phyloP scores from a whole-genome alignment of 2,113 vertebrate genomes.

The Anoura caudifer region DNA sequence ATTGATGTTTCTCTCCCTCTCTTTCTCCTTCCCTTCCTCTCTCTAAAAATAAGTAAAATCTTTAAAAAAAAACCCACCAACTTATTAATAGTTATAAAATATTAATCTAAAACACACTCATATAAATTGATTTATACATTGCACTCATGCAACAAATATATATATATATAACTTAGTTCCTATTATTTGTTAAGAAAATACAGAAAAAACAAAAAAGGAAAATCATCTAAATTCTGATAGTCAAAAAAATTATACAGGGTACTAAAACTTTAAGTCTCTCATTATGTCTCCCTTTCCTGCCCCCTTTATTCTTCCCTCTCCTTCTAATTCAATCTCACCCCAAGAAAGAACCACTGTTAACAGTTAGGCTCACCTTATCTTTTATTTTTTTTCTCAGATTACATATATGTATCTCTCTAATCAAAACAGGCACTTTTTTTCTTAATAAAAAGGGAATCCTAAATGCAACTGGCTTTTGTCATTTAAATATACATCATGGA shows the following conservation, averaged over 20 bases:
- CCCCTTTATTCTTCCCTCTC: not conserved
- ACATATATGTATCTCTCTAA: not conserved
- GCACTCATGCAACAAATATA: not conserved
- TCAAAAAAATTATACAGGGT: not conserved
- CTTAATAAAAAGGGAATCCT: not conserved
- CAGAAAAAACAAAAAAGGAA: not conserved
- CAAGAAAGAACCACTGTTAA: not conserved
- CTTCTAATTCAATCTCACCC: not conserved
- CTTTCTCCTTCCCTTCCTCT: too few species aligned
- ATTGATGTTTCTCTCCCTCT: too few species aligned
- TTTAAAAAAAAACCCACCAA: too few species aligned
- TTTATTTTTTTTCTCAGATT: not conserved
- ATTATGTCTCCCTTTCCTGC: not conserved
- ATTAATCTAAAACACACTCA: not conserved
- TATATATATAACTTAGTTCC: not conserved
- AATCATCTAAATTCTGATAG: not conserved
- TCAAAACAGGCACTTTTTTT: not conserved
- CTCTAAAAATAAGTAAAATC: too few species aligned
- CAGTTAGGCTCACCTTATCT: not conserved
- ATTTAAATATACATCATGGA: not conserved
- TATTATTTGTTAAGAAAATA: not conserved
- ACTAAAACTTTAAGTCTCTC: not conserved
- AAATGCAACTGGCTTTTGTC: not conserved
- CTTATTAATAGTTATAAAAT: not conserved
- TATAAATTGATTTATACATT: not conserved